Percentiles rank a stretch among this genome's conserved stretches.
Evolutionary conservation across 2,797 vertebrate species (phyloP).

Genomic region (Pangasius macronema): DNA sequence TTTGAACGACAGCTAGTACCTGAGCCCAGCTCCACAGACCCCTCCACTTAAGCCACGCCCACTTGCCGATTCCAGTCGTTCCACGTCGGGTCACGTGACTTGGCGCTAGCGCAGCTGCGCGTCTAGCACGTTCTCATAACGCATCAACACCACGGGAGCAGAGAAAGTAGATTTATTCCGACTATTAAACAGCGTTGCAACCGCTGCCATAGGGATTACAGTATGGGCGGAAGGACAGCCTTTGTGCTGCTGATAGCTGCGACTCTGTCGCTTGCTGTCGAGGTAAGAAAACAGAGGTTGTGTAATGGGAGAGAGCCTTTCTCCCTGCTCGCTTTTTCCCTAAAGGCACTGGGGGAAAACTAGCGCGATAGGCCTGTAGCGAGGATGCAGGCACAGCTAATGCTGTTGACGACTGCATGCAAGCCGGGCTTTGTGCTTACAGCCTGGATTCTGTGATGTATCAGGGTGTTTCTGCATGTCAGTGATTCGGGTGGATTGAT

Average conservation of each 20-base stretch:
- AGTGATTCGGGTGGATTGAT: not conserved
- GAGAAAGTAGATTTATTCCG: conserved; percentile 45
- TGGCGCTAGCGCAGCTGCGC: conserved; percentile 51
- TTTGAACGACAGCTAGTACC: not conserved
- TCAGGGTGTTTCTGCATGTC: not conserved
- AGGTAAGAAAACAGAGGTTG: conserved; percentile 68
- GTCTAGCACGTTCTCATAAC: conserved; percentile 58
- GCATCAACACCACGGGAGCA: conserved; percentile 38
- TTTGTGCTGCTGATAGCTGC: conserved; percentile 72
- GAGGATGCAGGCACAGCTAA: not conserved
- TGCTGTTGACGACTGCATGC: not conserved
- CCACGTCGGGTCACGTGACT: conserved; percentile 9
- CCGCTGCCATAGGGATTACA: conserved; percentile 39
- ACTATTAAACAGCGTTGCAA: conserved; percentile 45
- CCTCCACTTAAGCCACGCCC: not conserved
- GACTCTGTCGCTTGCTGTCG: conserved; percentile 76
- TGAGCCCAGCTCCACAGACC: not conserved
- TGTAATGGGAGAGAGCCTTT: conserved; percentile 22
- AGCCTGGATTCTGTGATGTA: not conserved
- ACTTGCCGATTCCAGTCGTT: not conserved
- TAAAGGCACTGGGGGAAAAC: not conserved
- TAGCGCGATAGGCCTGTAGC: not conserved
- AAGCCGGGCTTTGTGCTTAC: not conserved
- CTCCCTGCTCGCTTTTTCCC: conserved; percentile 1
- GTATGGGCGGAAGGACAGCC: conserved; percentile 70